Evolutionary conservation across 2,888 invertebrate species (phyloP).

Genomic region (Dorcus hopei): DNA sequence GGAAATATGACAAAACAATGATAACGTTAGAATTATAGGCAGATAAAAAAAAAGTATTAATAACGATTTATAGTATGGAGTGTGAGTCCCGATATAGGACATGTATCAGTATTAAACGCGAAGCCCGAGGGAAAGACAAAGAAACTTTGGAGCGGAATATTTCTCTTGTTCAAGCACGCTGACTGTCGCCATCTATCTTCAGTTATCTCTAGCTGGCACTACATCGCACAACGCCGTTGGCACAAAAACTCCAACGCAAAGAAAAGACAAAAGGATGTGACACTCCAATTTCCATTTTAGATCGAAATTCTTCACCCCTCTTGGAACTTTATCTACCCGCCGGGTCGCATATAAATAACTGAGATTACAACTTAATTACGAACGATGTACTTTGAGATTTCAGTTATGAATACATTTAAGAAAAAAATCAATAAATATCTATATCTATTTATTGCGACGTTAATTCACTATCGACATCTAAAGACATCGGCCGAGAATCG

Average conservation of each 20-base stretch:
- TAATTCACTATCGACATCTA: background rate
- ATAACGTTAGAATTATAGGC: no score
- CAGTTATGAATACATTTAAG: background rate
- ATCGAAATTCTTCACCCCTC: constrained; percentile 43
- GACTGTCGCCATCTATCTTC: constrained; percentile 46
- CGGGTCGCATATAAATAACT: constrained; percentile 9
- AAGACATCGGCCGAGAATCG: constrained; percentile 19
- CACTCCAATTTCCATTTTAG: constrained; percentile 51
- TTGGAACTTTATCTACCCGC: constrained; percentile 4
- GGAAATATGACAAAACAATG: no score
- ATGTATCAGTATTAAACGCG: constrained; percentile 38
- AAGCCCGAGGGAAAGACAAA: constrained; percentile 39
- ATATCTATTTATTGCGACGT: background rate
- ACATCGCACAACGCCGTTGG: constrained; percentile 40
- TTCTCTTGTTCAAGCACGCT: constrained; percentile 45
- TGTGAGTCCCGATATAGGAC: constrained; percentile 21
- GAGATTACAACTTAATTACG: constrained; percentile 13
- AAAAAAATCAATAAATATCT: no score
- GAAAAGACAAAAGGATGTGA: constrained; percentile 50
- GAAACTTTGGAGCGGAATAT: constrained; percentile 43
- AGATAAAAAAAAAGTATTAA: no score
- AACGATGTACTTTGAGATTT: constrained; percentile 3
- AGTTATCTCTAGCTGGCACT: constrained; percentile 46
- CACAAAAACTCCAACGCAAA: constrained; percentile 39
- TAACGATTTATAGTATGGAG: no score